A percentile compares a stretch with the other conserved stretches of the same genome.
Evolutionary conservation across 2,797 vertebrate species (phyloP).

Genomic region (Peromyscus eremicus): DNA sequence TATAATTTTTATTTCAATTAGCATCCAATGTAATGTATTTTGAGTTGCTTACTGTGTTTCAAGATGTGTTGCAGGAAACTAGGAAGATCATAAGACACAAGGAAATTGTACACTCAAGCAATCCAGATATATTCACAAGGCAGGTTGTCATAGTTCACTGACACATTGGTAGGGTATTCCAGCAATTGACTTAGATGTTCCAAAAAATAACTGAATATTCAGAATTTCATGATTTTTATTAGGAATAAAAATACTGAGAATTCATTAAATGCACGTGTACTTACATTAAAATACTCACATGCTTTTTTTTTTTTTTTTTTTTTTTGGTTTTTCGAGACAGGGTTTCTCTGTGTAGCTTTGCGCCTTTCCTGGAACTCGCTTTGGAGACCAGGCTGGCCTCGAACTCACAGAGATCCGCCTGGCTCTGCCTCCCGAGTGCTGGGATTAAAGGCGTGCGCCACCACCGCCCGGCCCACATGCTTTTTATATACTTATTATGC

Average conservation of each 20-base stretch:
- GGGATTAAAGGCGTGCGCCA: no score
- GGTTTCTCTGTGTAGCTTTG: no score
- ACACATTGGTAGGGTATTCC: neutral
- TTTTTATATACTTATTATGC: neutral
- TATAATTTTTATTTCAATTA: neutral
- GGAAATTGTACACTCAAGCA: neutral
- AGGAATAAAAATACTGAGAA: neutral
- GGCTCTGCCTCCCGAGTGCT: no score
- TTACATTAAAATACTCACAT: neutral
- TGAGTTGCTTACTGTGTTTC: neutral
- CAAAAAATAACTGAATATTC: neutral
- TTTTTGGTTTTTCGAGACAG: no score
- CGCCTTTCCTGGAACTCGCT: no score
- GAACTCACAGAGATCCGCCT: no score
- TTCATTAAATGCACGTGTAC: neutral
- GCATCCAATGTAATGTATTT: neutral
- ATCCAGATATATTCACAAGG: neutral
- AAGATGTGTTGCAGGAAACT: slow-evolving; percentile 14
- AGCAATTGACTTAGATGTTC: neutral
- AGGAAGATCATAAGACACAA: neutral
- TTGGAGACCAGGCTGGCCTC: no score
- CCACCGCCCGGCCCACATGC: no score
- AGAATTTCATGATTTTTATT: neutral
- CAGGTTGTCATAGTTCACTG: neutral
- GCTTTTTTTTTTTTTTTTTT: no score